These are phyloP conservation scores for Acleris literana DNA, from an alignment of 2,888 invertebrate species.

Conservation along the genomic window DNA sequence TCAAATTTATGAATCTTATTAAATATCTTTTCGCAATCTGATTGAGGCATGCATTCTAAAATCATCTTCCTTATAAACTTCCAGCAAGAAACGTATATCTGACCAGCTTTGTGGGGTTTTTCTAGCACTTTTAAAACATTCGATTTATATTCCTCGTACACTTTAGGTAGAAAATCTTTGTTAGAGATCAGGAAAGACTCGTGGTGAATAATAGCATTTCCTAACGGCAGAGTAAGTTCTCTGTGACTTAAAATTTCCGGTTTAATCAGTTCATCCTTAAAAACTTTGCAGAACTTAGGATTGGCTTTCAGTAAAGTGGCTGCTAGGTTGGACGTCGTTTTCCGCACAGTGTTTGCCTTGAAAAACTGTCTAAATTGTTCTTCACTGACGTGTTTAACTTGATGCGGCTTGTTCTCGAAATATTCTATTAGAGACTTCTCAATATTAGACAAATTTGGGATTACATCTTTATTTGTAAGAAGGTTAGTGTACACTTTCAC, in stretches of 20 bases:
- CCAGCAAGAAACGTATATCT: slow-evolving; percentile 85
- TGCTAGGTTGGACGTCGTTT: slow-evolving; percentile 83
- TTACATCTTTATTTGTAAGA: slow-evolving; percentile 64
- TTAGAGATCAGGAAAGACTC: slow-evolving; percentile 65
- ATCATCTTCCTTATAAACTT: slow-evolving; percentile 84
- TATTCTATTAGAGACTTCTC: slow-evolving; percentile 83
- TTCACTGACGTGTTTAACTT: slow-evolving; percentile 73
- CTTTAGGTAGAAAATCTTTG: slow-evolving; percentile 72
- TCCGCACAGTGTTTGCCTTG: slow-evolving; percentile 75
- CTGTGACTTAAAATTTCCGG: slow-evolving; percentile 81
- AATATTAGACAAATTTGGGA: slow-evolving; percentile 77
- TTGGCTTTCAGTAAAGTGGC: slow-evolving; percentile 83
- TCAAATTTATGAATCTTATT: slow-evolving; percentile 86
- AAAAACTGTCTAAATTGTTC: slow-evolving; percentile 83
- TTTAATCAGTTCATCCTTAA: slow-evolving; percentile 72
- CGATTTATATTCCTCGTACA: slow-evolving; percentile 84
- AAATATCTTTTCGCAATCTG: slow-evolving; percentile 82
- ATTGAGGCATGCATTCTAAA: slow-evolving; percentile 82
- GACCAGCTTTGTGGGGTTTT: slow-evolving; percentile 88
- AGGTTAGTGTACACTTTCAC: slow-evolving; percentile 73
- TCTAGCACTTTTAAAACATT: slow-evolving; percentile 86
- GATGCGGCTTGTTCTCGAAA: slow-evolving; percentile 85
- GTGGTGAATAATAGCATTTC: slow-evolving; percentile 76
- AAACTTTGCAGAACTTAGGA: slow-evolving; percentile 68
- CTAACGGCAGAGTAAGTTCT: slow-evolving; percentile 85